These are phyloP conservation scores for Cephus sareptanus DNA, from an alignment of 2,888 invertebrate genomes.

Conservation along the genomic window DNA sequence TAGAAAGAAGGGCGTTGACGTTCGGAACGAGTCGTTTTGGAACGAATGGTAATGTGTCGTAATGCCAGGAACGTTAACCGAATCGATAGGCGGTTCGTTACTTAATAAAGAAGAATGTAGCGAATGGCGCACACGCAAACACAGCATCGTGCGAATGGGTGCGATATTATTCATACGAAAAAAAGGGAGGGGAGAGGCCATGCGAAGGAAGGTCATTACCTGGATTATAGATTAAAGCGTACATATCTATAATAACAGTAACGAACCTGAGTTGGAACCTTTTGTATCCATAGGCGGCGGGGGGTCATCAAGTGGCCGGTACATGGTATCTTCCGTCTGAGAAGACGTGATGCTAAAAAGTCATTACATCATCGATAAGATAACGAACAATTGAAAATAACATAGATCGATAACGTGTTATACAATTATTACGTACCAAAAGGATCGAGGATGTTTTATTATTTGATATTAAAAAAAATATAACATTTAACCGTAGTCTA, in stretches of 20 bases:
- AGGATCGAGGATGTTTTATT: background rate
- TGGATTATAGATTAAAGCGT: background rate
- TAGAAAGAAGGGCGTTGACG: background rate
- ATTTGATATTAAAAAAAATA: background rate
- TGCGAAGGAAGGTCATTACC: background rate
- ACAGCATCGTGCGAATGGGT: background rate
- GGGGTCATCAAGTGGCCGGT: slow-evolving; percentile 90
- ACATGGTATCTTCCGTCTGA: slow-evolving; percentile 86
- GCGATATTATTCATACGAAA: background rate
- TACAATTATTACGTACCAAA: background rate
- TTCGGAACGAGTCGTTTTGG: background rate
- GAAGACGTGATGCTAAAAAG: slow-evolving; percentile 78
- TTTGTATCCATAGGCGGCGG: slow-evolving; percentile 84
- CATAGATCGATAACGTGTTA: background rate
- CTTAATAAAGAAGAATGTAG: background rate
- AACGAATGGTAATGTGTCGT: background rate
- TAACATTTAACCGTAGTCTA: background rate
- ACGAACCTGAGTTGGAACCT: slow-evolving; percentile 79
- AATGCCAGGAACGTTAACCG: background rate
- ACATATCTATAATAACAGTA: slow-evolving; percentile 1
- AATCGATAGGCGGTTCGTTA: background rate
- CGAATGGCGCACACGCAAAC: background rate
- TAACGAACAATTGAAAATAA: background rate
- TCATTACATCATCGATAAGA: background rate
- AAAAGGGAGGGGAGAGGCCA: background rate